These are phyloP conservation scores for Dendrolimus pini DNA, from an alignment of 2,888 invertebrate species.

Conservation along the genomic window DNA sequence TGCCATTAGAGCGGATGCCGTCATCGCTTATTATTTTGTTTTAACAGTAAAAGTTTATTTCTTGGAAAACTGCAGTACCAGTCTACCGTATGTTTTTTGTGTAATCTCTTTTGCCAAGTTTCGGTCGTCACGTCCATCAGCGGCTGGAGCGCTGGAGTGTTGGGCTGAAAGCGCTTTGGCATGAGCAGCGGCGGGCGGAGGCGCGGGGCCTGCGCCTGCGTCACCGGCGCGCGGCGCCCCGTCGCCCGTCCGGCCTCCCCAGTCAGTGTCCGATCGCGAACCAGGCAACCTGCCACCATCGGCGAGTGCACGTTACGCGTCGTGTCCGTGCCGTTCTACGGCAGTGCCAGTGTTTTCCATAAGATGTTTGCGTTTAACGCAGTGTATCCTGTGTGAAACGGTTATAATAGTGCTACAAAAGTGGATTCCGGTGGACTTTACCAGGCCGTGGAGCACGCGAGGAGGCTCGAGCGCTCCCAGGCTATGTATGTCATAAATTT, in stretches of 20 bases:
- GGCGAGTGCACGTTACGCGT: constrained; percentile 31
- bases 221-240: constrained; percentile 12
- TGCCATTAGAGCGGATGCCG: constrained; percentile 6
- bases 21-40: constrained; percentile 17
- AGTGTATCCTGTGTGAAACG: constrained; percentile 61
- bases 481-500: constrained; percentile 77
- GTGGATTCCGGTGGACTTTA: constrained; percentile 73
- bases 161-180: constrained; percentile 11
- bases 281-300: constrained; percentile 43
- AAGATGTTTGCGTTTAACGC: constrained; percentile 63
- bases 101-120: constrained; percentile 42
- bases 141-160: constrained; percentile 17
- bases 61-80: constrained; percentile 36
- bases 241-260: constrained; percentile 20
- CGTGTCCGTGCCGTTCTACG: constrained; percentile 40
- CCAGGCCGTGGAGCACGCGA: constrained; percentile 71
- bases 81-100: constrained; percentile 25
- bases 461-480: constrained; percentile 73
- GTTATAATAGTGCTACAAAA: constrained; percentile 56
- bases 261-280: constrained; percentile 57
- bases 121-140: constrained; percentile 26
- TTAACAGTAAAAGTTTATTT: constrained; percentile 14
- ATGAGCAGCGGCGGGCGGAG: constrained; percentile 15
- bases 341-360: constrained; percentile 50
- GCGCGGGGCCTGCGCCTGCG: constrained; percentile 14